Conservation (phyloP, 2,888 invertebrate genomes). For the Zelleria hepariella region DNA sequence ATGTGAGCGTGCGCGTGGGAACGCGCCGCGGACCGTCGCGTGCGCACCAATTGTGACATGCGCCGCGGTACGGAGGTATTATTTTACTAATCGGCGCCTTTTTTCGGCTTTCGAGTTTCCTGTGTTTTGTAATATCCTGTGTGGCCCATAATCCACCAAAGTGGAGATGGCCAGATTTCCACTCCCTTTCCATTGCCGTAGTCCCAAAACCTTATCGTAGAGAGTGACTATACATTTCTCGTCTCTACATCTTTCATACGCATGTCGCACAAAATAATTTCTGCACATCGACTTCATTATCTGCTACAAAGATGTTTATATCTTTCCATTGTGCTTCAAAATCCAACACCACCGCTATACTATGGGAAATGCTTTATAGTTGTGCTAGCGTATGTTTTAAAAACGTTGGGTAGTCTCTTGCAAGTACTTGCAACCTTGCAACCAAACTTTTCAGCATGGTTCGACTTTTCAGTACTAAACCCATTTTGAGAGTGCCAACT, state of each 20-base stretch:
- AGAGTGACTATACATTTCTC: background rate
- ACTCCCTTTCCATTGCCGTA: too few species aligned
- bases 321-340: background rate
- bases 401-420: background rate
- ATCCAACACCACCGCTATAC: background rate
- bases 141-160: too few species aligned
- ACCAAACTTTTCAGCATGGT: too few species aligned
- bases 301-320: background rate
- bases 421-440: background rate
- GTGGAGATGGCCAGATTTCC: too few species aligned
- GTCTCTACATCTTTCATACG: too few species aligned
- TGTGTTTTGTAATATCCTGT: background rate
- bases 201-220: too few species aligned
- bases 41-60: slow-evolving; percentile 51
- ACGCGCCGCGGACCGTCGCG: slow-evolving; percentile 54
- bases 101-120: background rate
- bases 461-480: too few species aligned
- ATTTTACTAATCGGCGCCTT: slow-evolving; percentile 25
- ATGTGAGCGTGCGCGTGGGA: slow-evolving; percentile 60
- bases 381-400: background rate
- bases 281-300: background rate
- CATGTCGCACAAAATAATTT: too few species aligned
- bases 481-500: too few species aligned
- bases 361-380: background rate
- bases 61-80: slow-evolving; percentile 52